These are phyloP conservation scores for Gallinago nigripennis DNA, from an alignment of 2,797 vertebrate genomes.

Conservation along the genomic window DNA sequence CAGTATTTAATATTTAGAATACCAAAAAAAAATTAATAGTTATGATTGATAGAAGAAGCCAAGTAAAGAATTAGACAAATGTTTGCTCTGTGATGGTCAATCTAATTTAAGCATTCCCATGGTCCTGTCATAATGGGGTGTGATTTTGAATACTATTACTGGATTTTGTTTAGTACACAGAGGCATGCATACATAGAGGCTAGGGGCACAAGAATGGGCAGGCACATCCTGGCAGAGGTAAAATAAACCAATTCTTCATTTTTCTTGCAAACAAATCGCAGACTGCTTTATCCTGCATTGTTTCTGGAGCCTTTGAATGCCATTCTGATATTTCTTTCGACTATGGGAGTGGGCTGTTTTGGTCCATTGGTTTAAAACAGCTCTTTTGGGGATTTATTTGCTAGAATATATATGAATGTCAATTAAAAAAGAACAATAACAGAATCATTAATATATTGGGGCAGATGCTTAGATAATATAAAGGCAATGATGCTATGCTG, in stretches of 20 bases:
- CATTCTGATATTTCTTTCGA: not conserved
- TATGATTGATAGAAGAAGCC: not conserved
- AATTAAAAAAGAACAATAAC: not conserved
- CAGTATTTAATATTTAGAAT: not conserved
- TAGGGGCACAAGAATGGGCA: not conserved
- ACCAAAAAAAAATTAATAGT: not conserved
- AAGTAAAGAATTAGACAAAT: not conserved
- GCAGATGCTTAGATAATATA: not conserved
- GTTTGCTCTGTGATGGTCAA: not conserved
- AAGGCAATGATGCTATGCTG: not conserved
- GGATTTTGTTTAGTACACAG: not conserved
- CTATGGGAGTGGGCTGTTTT: not conserved
- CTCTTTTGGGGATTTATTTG: not conserved
- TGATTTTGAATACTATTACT: not conserved
- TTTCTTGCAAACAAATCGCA: not conserved
- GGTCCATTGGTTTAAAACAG: not conserved
- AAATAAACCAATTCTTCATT: not conserved
- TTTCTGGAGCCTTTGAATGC: not conserved
- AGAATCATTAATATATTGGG: not conserved
- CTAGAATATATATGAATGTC: not conserved
- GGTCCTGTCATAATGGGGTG: not conserved
- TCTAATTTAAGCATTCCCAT: not conserved
- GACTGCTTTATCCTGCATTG: rapidly evolving
- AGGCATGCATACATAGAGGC: not conserved
- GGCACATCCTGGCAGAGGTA: not conserved